These are phyloP conservation scores for Cydia splendana DNA, from an alignment of 1,140 invertebrate genomes.

Conservation along the genomic window DNA sequence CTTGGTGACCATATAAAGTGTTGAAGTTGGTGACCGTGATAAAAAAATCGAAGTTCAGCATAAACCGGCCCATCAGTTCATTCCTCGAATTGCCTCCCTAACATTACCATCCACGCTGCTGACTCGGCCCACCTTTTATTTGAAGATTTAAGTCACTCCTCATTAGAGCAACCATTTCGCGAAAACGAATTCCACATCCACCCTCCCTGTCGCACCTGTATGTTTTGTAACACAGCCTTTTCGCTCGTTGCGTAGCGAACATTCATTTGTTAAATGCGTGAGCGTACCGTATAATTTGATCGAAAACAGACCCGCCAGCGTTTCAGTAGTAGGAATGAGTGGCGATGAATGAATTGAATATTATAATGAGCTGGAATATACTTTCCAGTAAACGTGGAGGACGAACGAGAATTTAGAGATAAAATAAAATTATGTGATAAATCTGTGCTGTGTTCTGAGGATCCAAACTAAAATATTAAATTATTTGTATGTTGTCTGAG, in stretches of 20 bases:
- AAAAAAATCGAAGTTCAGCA: background rate
- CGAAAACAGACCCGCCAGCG: conserved; percentile 63
- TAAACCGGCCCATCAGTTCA: background rate
- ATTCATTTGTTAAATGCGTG: conserved; percentile 60
- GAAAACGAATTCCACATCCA: conserved; percentile 61
- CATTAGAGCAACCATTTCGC: conserved; percentile 54
- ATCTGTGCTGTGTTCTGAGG: background rate
- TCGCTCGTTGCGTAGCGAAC: conserved; percentile 49
- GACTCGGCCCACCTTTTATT: conserved; percentile 73
- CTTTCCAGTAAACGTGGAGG: conserved; percentile 7
- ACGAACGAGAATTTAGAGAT: conserved; percentile 15
- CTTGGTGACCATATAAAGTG: no score
- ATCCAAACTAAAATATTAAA: background rate
- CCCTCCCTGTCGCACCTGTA: conserved; percentile 48
- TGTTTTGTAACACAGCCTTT: conserved; percentile 49
- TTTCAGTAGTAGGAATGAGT: conserved; percentile 48
- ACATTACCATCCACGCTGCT: conserved; percentile 41
- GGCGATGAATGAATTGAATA: conserved; percentile 60
- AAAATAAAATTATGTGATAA: conserved; percentile 6
- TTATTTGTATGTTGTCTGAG: background rate
- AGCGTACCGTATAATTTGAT: conserved; percentile 68
- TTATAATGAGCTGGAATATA: conserved; percentile 48
- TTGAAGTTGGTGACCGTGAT: background rate
- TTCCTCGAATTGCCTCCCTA: background rate
- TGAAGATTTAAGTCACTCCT: conserved; percentile 73